Percentiles rank a stretch among this genome's conserved stretches.
phyloP scores from a whole-genome alignment of 53 echinoderm and acorn worm genomes.

The Echinarachnius parma region DNA sequence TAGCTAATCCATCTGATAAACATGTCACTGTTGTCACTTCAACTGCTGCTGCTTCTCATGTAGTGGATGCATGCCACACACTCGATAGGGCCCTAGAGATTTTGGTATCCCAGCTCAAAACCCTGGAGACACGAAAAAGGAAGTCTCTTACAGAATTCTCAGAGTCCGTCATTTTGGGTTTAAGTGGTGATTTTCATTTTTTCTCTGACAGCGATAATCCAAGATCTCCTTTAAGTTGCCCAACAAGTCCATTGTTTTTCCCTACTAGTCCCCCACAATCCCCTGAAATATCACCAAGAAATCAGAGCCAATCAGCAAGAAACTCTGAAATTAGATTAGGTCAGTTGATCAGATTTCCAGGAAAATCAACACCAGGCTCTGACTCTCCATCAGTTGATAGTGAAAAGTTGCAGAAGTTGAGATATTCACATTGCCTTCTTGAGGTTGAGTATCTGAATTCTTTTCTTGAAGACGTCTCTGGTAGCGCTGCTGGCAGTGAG shows the following conservation, averaged over 20 bases:
- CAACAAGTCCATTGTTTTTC: constrained; percentile 35
- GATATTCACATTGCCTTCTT: constrained; percentile 28
- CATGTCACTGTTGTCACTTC: constrained; percentile 32
- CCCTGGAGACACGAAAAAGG: constrained; percentile 35
- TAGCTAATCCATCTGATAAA: constrained; percentile 43
- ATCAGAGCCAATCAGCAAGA: constrained; percentile 9
- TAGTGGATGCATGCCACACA: constrained; percentile 52
- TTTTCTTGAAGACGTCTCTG: constrained; percentile 12
- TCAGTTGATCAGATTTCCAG: constrained; percentile 19
- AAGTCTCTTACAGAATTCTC: constrained; percentile 44
- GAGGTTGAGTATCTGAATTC: constrained; percentile 44
- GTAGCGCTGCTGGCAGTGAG: background rate
- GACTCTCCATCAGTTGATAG: background rate
- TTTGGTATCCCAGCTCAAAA: constrained; percentile 32
- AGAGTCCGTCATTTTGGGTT: constrained; percentile 26
- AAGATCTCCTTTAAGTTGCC: constrained; percentile 24
- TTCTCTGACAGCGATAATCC: constrained; percentile 17
- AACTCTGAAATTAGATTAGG: constrained; percentile 12
- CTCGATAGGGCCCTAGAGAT: constrained; percentile 35
- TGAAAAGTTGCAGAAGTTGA: constrained; percentile 13
- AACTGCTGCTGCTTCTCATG: constrained; percentile 37
- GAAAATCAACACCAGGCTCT: background rate
- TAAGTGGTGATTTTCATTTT: background rate
- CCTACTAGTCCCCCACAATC: constrained; percentile 25
- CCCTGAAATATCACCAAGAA: constrained; percentile 25